Conservation (phyloP, 2,888 invertebrate genomes). For the Pheosia gnoma region DNA sequence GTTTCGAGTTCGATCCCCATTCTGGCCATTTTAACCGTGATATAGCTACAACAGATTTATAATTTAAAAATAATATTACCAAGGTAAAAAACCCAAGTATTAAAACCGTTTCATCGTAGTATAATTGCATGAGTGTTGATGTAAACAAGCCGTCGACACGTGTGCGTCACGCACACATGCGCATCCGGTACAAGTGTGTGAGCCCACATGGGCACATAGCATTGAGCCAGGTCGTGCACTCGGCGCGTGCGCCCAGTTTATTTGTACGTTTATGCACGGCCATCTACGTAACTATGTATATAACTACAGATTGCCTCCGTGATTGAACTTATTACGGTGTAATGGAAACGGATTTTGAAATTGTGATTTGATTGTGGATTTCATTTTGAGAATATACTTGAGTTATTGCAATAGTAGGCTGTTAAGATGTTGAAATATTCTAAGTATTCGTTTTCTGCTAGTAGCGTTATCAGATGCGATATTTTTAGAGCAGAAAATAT, state of each 20-base stretch:
- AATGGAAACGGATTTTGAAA: constrained; percentile 37
- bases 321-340: constrained; percentile 41
- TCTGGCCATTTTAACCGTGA: too few relatives aligned
- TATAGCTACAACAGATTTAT: too few relatives aligned
- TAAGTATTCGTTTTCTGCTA: too few relatives aligned
- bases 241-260: constrained; percentile 67
- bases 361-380: constrained; percentile 33
- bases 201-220: constrained; percentile 55
- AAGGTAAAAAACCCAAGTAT: constrained; percentile 39
- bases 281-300: constrained; percentile 27
- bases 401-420: not conserved
- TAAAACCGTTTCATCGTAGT: constrained; percentile 44
- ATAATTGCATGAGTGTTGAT: constrained; percentile 62
- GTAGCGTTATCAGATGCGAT: too few relatives aligned
- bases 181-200: constrained; percentile 28
- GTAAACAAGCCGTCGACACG: constrained; percentile 67
- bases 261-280: constrained; percentile 50
- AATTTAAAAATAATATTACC: not conserved
- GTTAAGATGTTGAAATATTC: too few relatives aligned
- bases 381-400: not conserved
- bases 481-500: too few relatives aligned
- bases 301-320: constrained; percentile 21
- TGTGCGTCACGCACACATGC: constrained; percentile 37
- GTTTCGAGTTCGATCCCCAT: too few relatives aligned
- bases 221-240: constrained; percentile 82